Base-by-base conservation (phyloP, 2,888 invertebrate genomes). In the Trachelus troglodyta region DNA sequence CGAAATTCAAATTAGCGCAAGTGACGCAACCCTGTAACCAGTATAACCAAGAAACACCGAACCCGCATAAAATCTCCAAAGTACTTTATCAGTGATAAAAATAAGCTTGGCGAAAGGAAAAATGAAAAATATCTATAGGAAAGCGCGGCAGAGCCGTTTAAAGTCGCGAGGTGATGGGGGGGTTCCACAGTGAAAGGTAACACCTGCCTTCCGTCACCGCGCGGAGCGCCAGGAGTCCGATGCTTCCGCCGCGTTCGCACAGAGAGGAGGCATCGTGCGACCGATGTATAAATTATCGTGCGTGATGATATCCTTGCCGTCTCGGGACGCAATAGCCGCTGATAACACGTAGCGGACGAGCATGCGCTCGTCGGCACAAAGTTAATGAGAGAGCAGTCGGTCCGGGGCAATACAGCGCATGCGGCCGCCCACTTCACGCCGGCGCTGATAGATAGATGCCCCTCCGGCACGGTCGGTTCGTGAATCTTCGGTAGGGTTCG, bases 401-500 rank as follows among this genome's bases (percentile, higher is more conserved):
- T 88, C 89, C 89, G 88, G 88, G 88, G 89, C 91, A 89, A 90
- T 90, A 90, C 88, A 87, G 89, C 90, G 90, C 89, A 89, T 89
- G 91, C 90, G 87, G 90, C 91, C 91, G 91, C 91, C 91, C 90
- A 92, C 90, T 91, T 91, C 91, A 89, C 92, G 90, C 89, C 91
- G 90, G 90, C 91, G 91, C 91, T 91, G 91, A 91, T 91, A 91
- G 91, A 91, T 91, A 91, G 91, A 90, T 90, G 90, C 89, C 88
- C 90, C 90, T 87, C 87, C 86, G 89, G 89, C 85, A 79, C 85
- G 84, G 73, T 82, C 73, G 73, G 80, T 79, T 81, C 83, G 56
- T 56, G 56, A 56, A 56, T 56, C 56, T 56, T 56, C 56, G 56
- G 56, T 23, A 23, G 2, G 56, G 23, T 23, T 56, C 56, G 56